These are phyloP conservation scores for Conistra vaccinii DNA, from an alignment of 2,888 invertebrate species.

Conservation along the genomic window DNA sequence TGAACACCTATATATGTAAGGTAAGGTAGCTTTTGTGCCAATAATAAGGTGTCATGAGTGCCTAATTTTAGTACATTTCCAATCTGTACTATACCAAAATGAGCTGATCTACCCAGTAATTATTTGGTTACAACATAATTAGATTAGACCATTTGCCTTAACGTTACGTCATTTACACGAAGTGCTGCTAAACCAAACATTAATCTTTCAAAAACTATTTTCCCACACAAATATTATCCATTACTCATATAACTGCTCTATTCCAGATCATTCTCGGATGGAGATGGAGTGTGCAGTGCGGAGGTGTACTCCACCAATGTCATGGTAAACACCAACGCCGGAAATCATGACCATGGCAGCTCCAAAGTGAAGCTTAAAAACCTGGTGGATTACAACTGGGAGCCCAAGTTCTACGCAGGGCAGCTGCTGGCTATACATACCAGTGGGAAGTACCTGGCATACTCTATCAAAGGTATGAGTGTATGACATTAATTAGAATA, in stretches of 20 bases:
- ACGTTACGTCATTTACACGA: neutral
- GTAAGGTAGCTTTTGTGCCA: neutral
- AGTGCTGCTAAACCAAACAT: neutral
- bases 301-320: slow-evolving; percentile 92
- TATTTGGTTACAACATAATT: neutral
- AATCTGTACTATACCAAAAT: neutral
- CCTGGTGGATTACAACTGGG: slow-evolving; percentile 98
- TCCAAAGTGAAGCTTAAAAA: slow-evolving; percentile 97
- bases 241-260: neutral
- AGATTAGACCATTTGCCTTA: neutral
- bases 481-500: neutral
- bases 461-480: slow-evolving; percentile 95
- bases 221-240: neutral
- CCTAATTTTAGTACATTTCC: neutral
- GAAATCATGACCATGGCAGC: slow-evolving; percentile 95
- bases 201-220: neutral
- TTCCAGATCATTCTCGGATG: slow-evolving; percentile 90
- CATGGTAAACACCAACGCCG: slow-evolving; percentile 93
- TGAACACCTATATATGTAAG: neutral
- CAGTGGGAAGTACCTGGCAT: slow-evolving; percentile 96
- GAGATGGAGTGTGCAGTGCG: slow-evolving; percentile 90
- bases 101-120: neutral
- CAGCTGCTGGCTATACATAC: slow-evolving; percentile 97
- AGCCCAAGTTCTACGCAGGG: slow-evolving; percentile 96
- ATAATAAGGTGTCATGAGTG: neutral